Evolutionary conservation across 2,113 vertebrate genomes (phyloP).

Genomic region (Aepyceros melampus): DNA sequence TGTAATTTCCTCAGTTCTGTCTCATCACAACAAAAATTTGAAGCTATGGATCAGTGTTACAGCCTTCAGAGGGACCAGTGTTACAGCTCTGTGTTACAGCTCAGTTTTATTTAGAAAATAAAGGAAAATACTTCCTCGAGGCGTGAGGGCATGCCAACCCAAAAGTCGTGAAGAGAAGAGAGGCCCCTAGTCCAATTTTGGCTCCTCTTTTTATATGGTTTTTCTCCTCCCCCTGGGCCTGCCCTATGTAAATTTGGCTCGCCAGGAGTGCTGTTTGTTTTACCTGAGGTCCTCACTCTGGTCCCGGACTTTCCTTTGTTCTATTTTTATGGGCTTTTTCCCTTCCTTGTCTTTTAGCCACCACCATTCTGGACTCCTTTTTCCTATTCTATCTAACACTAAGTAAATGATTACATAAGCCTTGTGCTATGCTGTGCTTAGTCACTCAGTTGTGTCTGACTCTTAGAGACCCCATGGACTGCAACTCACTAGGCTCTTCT

Average conservation of each 20-base stretch:
- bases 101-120: no score
- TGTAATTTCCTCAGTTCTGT: neutral
- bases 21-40: neutral
- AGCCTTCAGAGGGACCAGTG: no score
- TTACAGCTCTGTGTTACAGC: no score
- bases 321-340: neutral
- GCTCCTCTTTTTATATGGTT: neutral
- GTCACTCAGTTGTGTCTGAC: neutral
- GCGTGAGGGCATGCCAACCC: neutral
- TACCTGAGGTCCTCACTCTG: neutral
- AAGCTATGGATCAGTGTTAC: neutral
- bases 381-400: neutral
- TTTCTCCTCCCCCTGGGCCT: neutral
- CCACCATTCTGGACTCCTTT: neutral
- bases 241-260: neutral
- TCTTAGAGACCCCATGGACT: neutral
- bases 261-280: neutral
- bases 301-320: neutral
- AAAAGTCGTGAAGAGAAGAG: fast-evolving
- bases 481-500: neutral
- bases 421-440: neutral
- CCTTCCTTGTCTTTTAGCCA: neutral
- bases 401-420: neutral
- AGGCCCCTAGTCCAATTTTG: neutral
- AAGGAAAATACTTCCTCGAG: neutral